Conservation (phyloP, 1,140 invertebrate genomes). For the Trichomalopsis sarcophagae region DNA sequence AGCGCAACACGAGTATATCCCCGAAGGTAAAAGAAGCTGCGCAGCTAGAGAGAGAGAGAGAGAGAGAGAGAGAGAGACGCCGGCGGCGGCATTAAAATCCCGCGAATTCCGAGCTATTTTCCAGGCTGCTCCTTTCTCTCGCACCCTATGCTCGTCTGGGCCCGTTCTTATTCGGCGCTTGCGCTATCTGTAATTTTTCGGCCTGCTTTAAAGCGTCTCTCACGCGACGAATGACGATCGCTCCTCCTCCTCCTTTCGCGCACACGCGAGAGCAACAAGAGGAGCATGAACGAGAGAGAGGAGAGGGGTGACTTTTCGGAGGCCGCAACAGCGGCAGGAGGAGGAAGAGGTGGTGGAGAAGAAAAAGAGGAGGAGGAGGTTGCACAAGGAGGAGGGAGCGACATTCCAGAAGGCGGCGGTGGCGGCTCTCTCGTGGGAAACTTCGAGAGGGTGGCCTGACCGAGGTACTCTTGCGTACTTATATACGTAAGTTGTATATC, state of each 20-base stretch:
- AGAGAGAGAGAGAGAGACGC: neutral
- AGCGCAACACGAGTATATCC: conserved; percentile 17
- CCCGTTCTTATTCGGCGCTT: conserved; percentile 37
- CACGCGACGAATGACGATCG: conserved; percentile 1
- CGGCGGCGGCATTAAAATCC: conserved; percentile 40
- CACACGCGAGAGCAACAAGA: neutral
- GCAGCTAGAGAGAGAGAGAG: no score
- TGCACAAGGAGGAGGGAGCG: conserved; percentile 65
- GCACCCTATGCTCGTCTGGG: neutral
- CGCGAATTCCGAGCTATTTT: conserved; percentile 27
- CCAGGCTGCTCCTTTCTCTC: conserved; percentile 3
- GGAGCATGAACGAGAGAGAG: conserved; percentile 26
- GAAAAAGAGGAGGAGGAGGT: conserved; percentile 49
- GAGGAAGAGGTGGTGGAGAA: conserved; percentile 49
- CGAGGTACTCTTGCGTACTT: neutral
- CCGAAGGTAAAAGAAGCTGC: neutral
- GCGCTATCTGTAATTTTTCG: conserved; percentile 36
- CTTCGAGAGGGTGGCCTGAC: conserved; percentile 62
- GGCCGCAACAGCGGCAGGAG: conserved; percentile 35
- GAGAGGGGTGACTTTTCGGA: conserved; percentile 51
- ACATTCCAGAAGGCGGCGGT: conserved; percentile 76
- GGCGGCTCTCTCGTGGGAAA: conserved; percentile 75
- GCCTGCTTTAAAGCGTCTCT: conserved; percentile 19
- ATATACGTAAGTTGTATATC: neutral
- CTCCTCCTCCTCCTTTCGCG: conserved; percentile 3